Percentiles rank a stretch among this genome's conserved stretches.
phyloP scores from a whole-genome alignment of 37 sponge, comb jelly and placozoan genomes.

The Spongilla lacustris region DNA sequence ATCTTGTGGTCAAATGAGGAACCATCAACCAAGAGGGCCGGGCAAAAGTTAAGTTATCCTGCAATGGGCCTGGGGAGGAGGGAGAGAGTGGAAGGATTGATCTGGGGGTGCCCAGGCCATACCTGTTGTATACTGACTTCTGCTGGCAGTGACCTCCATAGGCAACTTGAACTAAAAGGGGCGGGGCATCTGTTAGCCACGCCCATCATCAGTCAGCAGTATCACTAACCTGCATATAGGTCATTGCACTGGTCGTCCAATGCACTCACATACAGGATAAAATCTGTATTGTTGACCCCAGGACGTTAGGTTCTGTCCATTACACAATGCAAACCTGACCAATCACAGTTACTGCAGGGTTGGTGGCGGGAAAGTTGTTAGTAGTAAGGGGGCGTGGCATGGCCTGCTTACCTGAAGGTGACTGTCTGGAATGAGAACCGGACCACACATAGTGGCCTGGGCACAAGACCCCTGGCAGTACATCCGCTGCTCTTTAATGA shows the following conservation, averaged over 20 bases:
- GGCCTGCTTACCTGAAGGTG: constrained; percentile 31
- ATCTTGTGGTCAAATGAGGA: neutral
- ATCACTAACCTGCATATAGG: neutral
- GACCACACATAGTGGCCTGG: constrained; percentile 37
- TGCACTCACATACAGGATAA: constrained; percentile 50
- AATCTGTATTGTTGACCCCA: constrained; percentile 21
- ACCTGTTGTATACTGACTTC: constrained; percentile 43
- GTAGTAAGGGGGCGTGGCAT: neutral
- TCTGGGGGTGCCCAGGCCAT: neutral
- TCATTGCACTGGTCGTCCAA: neutral
- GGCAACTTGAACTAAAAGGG: neutral
- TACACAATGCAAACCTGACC: neutral
- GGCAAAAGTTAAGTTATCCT: constrained; percentile 59
- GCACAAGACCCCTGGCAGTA: constrained; percentile 33
- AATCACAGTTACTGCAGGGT: constrained; percentile 2
- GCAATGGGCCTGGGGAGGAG: constrained; percentile 31
- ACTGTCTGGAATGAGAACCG: constrained; percentile 25
- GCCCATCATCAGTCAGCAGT: neutral
- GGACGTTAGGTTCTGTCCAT: neutral
- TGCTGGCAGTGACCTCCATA: constrained; percentile 54
- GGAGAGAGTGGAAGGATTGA: no score
- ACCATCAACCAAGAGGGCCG: neutral
- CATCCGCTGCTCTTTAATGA: neutral
- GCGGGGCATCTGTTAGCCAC: neutral
- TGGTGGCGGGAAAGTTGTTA: neutral